Evolutionary conservation across 1,140 invertebrate species (phyloP).

Genomic region (Drosophila erecta): DNA sequence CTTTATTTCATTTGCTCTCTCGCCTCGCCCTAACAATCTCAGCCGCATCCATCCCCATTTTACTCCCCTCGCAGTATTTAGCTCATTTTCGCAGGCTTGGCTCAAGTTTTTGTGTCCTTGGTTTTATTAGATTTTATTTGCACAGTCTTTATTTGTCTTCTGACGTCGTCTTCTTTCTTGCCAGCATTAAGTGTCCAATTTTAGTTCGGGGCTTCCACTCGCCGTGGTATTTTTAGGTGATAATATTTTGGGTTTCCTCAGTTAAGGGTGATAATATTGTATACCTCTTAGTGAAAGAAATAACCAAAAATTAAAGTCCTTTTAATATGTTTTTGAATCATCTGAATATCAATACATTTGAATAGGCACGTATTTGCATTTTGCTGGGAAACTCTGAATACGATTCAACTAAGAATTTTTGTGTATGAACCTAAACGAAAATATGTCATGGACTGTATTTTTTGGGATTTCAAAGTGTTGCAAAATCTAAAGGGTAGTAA

Average conservation of each 20-base stretch:
- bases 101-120: constrained; percentile 67
- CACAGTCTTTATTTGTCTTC: constrained; percentile 80
- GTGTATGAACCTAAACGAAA: no score
- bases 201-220: constrained; percentile 36
- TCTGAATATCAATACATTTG: no score
- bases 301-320: no score
- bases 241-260: constrained; percentile 42
- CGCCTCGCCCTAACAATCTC: constrained; percentile 19
- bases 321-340: no score
- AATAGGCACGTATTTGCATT: no score
- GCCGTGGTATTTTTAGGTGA: constrained; percentile 24
- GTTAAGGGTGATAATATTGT: no score
- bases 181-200: constrained; percentile 68
- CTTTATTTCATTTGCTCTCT: constrained; percentile 75
- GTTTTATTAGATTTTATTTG: constrained; percentile 83
- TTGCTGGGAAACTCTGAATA: no score
- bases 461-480: no score
- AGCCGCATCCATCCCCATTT: not conserved
- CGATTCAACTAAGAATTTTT: no score
- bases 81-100: constrained; percentile 61
- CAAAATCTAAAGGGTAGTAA: constrained; percentile 2
- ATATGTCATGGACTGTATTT: no score
- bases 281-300: no score
- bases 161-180: constrained; percentile 41
- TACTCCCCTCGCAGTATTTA: constrained; percentile 43